These are phyloP conservation scores for Benthosema pterotum DNA, from an alignment of 2,797 vertebrate genomes.

Conservation along the genomic window DNA sequence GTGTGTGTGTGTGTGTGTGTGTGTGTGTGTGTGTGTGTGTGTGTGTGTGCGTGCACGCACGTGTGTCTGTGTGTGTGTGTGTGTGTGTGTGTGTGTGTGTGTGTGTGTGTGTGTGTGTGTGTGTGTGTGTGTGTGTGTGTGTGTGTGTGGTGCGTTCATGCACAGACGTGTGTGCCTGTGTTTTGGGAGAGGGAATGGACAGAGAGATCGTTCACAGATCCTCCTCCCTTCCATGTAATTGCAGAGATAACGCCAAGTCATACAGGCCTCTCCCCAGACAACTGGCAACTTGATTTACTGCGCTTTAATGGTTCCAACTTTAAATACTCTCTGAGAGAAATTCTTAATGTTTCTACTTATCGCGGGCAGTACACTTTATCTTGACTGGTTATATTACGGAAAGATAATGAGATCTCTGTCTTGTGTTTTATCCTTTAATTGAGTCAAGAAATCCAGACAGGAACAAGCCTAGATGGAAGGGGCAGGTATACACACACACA, in stretches of 20 bases:
- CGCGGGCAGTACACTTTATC: conserved; percentile 33
- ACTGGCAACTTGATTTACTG: conserved; percentile 73
- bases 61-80: not conserved
- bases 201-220: conserved; percentile 74
- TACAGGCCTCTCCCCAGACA: conserved; percentile 69
- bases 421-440: conserved; percentile 15
- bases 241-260: conserved; percentile 77
- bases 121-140: conserved; percentile 10
- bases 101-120: not conserved
- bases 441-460: conserved; percentile 23
- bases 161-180: not conserved
- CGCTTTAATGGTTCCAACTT: conserved; percentile 73
- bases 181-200: conserved; percentile 61
- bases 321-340: conserved; percentile 61
- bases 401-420: conserved; percentile 46
- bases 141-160: conserved; percentile 28
- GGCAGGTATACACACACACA: conserved; percentile 13
- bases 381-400: conserved; percentile 45
- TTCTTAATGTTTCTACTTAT: conserved; percentile 61
- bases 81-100: not conserved
- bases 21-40: too few species aligned
- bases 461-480: conserved; percentile 4
- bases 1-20: too few species aligned
- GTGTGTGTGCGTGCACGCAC: not conserved
- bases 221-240: conserved; percentile 74